These are phyloP conservation scores for Leptatherina wallacei DNA, from an alignment of 2,797 vertebrate species.

Conservation along the genomic window DNA sequence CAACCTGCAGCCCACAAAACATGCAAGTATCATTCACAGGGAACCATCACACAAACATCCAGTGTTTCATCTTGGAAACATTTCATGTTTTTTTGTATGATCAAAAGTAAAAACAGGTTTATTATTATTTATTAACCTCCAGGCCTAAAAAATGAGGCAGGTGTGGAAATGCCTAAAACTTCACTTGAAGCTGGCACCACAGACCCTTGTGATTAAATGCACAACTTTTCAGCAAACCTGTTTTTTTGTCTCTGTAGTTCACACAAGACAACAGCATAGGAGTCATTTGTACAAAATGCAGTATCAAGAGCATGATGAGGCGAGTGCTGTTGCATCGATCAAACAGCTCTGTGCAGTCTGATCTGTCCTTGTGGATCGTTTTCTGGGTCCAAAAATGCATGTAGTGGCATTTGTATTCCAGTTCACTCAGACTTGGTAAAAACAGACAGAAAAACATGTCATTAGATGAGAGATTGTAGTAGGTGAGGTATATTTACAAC, in stretches of 20 bases:
- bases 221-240: not conserved
- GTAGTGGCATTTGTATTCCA: slow-evolving; percentile 15
- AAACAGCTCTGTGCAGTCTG: not conserved
- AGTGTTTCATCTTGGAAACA: slow-evolving; percentile 8
- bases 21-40: slow-evolving; percentile 81
- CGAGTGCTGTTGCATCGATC: not conserved
- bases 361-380: not conserved
- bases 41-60: not conserved
- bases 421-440: slow-evolving; percentile 14
- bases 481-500: slow-evolving; percentile 36
- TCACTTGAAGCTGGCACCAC: not conserved
- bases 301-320: not conserved
- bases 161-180: not conserved
- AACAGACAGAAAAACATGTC: slow-evolving; percentile 18
- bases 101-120: not conserved
- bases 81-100: not conserved
- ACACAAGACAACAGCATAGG: not conserved
- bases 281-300: not conserved
- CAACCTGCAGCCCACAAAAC: slow-evolving; percentile 95
- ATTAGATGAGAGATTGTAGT: slow-evolving; percentile 34
- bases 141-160: not conserved
- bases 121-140: not conserved
- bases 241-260: not conserved
- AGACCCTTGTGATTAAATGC: not conserved
- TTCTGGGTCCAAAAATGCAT: not conserved